These are phyloP conservation scores for Pangasius larnaudii DNA, from an alignment of 2,797 vertebrate genomes.

Conservation along the genomic window DNA sequence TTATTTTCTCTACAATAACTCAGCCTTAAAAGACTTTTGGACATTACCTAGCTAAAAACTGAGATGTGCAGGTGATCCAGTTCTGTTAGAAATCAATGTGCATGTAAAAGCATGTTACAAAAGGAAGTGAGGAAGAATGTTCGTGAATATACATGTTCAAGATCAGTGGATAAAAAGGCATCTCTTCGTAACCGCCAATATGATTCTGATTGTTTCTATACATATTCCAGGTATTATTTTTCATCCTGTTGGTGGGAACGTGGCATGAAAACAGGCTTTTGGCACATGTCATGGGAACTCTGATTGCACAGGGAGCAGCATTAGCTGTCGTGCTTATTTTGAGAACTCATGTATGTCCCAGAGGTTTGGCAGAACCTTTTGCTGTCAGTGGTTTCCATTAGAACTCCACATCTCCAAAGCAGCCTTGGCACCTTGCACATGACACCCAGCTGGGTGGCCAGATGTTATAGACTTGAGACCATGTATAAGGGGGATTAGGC, in stretches of 20 bases:
- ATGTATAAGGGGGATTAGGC: slow-evolving; percentile 51
- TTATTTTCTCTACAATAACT: neutral
- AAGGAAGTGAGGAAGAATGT: neutral
- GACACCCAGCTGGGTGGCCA: slow-evolving; percentile 46
- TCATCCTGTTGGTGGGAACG: slow-evolving; percentile 39
- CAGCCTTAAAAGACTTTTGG: neutral
- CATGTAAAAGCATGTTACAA: neutral
- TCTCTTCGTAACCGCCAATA: slow-evolving; percentile 42
- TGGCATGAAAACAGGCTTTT: slow-evolving; percentile 61
- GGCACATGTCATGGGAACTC: slow-evolving; percentile 57
- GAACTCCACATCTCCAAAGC: slow-evolving; percentile 46
- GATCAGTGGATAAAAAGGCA: slow-evolving; percentile 36
- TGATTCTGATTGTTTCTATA: slow-evolving; percentile 50
- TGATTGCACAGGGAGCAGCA: slow-evolving; percentile 45
- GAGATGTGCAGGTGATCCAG: neutral
- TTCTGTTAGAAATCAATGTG: neutral
- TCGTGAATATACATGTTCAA: neutral
- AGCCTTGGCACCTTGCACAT: slow-evolving; percentile 50
- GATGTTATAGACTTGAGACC: slow-evolving; percentile 53
- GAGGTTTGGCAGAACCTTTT: slow-evolving; percentile 61
- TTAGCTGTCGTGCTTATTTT: slow-evolving; percentile 67
- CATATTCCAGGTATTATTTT: neutral
- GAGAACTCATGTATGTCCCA: slow-evolving; percentile 53
- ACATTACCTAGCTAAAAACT: neutral
- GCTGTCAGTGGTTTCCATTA: slow-evolving; percentile 70